Evolutionary conservation across 2,888 invertebrate genomes (phyloP).

Genomic region (Pyralis farinalis): DNA sequence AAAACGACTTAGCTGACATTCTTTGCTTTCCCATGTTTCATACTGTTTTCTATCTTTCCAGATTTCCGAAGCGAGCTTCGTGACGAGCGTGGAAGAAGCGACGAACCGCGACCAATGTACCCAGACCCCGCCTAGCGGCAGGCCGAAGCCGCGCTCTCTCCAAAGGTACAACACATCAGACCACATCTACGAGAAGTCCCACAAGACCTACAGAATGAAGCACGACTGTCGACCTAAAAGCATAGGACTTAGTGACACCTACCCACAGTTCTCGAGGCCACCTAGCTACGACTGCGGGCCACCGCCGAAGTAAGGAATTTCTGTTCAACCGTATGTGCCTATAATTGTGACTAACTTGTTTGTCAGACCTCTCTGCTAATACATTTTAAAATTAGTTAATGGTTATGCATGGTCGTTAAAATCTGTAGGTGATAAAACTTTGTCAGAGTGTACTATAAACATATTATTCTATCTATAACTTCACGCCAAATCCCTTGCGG

Average conservation of each 20-base stretch:
- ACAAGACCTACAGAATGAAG: conserved; percentile 44
- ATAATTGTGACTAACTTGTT: not conserved
- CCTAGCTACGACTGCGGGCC: conserved; percentile 59
- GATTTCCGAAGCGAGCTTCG: conserved; percentile 75
- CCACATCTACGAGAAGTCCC: conserved; percentile 58
- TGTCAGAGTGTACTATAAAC: no score
- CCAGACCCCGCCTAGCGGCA: conserved; percentile 70
- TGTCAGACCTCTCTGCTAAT: not conserved
- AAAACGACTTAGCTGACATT: no score
- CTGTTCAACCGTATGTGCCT: not conserved
- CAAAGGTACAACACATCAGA: conserved; percentile 80
- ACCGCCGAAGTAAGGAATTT: conserved; percentile 6
- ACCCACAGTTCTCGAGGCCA: conserved; percentile 59
- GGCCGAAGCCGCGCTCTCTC: conserved; percentile 67
- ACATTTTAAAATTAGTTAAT: not conserved
- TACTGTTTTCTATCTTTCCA: conserved; percentile 37
- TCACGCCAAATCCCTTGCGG: no score
- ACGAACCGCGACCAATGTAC: conserved; percentile 65
- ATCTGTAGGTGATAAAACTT: not conserved
- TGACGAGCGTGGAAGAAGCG: conserved; percentile 68
- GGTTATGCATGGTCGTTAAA: not conserved
- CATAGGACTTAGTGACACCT: conserved; percentile 62
- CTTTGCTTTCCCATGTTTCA: no score
- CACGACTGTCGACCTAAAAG: conserved; percentile 55
- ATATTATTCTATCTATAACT: no score